Evolutionary conservation across 2,888 invertebrate species (phyloP).

Genomic region (Emmelina monodactyla): DNA sequence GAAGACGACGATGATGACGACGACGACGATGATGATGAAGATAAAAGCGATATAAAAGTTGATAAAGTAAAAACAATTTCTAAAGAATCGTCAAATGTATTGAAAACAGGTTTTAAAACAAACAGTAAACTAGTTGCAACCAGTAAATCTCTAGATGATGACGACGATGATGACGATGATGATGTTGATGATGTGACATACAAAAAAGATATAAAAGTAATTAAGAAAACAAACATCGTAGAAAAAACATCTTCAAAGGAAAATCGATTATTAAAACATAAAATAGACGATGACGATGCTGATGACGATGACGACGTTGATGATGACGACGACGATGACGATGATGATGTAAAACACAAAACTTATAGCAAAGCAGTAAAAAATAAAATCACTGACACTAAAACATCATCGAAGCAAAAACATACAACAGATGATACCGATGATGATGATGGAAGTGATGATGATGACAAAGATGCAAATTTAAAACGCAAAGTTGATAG

Average conservation of each 20-base stretch:
- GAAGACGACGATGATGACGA: constrained; percentile 16
- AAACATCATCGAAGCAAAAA: background rate
- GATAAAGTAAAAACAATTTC: background rate
- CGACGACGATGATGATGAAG: constrained; percentile 23
- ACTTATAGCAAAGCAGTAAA: constrained; percentile 15
- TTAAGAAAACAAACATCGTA: constrained; percentile 5
- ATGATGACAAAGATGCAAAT: constrained; percentile 23
- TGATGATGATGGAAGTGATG: constrained; percentile 16
- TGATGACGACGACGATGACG: constrained; percentile 14
- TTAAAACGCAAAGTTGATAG: constrained; percentile 12
- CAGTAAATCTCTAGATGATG: too few species aligned
- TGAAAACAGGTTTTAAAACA: too few species aligned
- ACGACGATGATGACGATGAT: constrained; percentile 25
- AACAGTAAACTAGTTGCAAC: too few species aligned
- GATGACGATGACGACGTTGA: constrained; percentile 9
- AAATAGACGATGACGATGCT: constrained; percentile 13
- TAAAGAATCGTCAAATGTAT: background rate
- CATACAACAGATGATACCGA: constrained; percentile 8
- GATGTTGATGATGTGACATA: constrained; percentile 17
- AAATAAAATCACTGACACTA: constrained; percentile 5
- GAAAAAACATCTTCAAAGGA: background rate
- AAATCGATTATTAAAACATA: constrained; percentile 9
- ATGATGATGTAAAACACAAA: constrained; percentile 13
- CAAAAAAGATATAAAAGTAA: constrained; percentile 13
- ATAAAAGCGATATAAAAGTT: too few species aligned